These are phyloP conservation scores for Bradypus variegatus DNA, from an alignment of 2,797 vertebrate species.

Conservation along the genomic window DNA sequence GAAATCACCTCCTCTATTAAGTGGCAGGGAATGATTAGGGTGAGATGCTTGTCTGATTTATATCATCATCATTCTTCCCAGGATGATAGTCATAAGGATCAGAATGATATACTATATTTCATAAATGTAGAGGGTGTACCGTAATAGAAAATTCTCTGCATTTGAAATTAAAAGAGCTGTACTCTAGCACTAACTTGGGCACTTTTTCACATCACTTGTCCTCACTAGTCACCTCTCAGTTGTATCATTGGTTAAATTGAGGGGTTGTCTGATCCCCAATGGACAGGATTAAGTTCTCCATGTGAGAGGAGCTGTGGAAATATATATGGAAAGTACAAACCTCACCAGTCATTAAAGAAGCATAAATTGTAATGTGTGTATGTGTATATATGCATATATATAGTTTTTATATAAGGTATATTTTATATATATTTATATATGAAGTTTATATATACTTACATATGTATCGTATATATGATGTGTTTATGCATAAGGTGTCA, in stretches of 20 bases:
- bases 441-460: background rate
- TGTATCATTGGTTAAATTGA: background rate
- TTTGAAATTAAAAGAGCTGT: conserved; percentile 35
- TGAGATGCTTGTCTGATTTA: conserved; percentile 43
- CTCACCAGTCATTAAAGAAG: background rate
- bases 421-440: background rate
- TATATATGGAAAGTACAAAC: conserved; percentile 7
- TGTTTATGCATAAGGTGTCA: background rate
- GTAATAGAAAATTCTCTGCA: background rate
- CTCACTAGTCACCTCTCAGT: background rate
- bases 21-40: background rate
- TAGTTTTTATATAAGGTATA: background rate
- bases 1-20: conserved; percentile 35
- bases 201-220: background rate
- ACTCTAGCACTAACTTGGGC: background rate
- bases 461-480: background rate
- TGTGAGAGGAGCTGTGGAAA: background rate
- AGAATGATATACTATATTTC: conserved; percentile 2
- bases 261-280: background rate
- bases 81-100: conserved; percentile 24
- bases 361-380: background rate
- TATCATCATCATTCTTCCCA: conserved; percentile 42
- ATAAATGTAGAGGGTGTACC: background rate
- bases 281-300: background rate
- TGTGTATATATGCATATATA: background rate